Conservation (phyloP, 2,797 vertebrate species). For the Okamejei kenojei region DNA sequence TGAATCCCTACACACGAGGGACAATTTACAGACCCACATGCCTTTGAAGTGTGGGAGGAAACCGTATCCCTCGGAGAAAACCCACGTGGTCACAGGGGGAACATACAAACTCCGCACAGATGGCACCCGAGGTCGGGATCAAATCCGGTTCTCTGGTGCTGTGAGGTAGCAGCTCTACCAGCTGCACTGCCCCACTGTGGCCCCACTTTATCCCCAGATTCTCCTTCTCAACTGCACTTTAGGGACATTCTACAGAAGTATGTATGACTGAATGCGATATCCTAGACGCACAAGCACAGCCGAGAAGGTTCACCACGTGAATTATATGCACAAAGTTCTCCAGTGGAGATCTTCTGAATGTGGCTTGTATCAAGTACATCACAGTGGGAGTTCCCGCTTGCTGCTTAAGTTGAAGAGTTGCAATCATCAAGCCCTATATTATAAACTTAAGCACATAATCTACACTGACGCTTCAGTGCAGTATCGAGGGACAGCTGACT, state of each 20-base stretch:
- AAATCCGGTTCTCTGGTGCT: no score
- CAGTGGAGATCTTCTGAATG: background rate
- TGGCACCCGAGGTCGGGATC: no score
- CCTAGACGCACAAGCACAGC: background rate
- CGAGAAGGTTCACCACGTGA: background rate
- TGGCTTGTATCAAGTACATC: background rate
- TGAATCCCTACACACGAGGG: no score
- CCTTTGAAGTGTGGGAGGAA: no score
- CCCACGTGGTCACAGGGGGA: no score
- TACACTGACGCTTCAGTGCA: background rate
- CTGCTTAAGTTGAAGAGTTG: background rate
- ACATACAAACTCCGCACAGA: no score
- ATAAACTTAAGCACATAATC: background rate
- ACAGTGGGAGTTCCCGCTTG: background rate
- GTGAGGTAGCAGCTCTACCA: no score
- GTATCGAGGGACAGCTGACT: background rate
- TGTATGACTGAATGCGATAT: background rate
- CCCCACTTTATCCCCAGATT: no score
- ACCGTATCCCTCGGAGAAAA: no score
- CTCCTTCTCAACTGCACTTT: no score
- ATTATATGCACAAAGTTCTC: background rate
- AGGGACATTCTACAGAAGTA: background rate
- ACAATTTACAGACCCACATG: no score
- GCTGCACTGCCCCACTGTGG: no score
- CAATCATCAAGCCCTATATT: background rate